Conservation (phyloP, 1,140 invertebrate species). For the Drosophila tsacasi region DNA sequence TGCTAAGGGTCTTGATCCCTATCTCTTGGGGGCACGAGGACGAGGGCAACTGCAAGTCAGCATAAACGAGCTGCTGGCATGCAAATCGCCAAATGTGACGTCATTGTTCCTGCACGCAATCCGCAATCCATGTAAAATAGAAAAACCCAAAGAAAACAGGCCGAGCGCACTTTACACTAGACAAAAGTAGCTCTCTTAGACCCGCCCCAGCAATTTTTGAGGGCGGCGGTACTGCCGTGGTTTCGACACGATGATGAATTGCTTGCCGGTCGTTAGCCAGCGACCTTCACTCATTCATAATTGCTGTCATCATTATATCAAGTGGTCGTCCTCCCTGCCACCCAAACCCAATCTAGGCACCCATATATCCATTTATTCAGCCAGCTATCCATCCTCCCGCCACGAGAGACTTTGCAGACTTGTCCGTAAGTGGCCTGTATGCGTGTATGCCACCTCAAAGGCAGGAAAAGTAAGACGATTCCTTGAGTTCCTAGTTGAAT, state of each 20-base stretch:
- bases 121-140: constrained; percentile 23
- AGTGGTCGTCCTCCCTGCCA: constrained; percentile 43
- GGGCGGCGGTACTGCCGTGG: constrained; percentile 14
- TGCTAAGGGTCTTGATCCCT: constrained; percentile 39
- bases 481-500: constrained; percentile 2
- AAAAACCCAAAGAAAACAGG: constrained; percentile 18
- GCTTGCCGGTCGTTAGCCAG: constrained; percentile 63
- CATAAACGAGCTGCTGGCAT: constrained; percentile 72
- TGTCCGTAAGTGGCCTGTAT: constrained; percentile 19
- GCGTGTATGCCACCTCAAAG: constrained; percentile 18
- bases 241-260: constrained; percentile 73
- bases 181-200: constrained; percentile 25
- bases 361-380: constrained; percentile 27
- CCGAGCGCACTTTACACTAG: constrained; percentile 49
- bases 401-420: constrained; percentile 9
- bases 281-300: constrained; percentile 80
- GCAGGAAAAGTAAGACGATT: not conserved
- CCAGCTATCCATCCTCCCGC: constrained; percentile 14
- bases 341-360: constrained; percentile 3
- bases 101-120: constrained; percentile 66
- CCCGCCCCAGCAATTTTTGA: constrained; percentile 11
- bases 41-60: constrained; percentile 66
- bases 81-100: constrained; percentile 68
- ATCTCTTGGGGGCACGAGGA: constrained; percentile 11
- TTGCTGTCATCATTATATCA: constrained; percentile 81